Conservation (phyloP, 2,113 vertebrate species). For the Chlamydotis undulata region DNA sequence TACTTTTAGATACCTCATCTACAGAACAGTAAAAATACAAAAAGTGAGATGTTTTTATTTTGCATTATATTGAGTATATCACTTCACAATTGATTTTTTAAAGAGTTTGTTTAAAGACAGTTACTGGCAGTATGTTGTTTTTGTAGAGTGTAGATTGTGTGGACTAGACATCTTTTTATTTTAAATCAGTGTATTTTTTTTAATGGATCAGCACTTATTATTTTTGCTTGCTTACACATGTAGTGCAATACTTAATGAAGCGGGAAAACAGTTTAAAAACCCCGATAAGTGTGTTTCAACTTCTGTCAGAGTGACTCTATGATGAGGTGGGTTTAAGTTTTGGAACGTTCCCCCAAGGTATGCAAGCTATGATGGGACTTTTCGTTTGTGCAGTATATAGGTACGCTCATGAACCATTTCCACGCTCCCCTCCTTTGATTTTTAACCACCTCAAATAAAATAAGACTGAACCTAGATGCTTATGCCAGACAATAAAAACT, state of each 20-base stretch:
- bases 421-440: neutral
- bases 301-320: neutral
- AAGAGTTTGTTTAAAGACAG: neutral
- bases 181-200: neutral
- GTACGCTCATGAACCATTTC: neutral
- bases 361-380: neutral
- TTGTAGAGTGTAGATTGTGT: neutral
- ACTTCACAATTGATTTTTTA: neutral
- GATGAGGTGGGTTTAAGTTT: neutral
- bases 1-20: neutral
- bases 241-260: neutral
- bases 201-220: neutral
- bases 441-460: neutral
- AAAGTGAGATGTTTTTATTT: neutral
- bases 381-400: neutral
- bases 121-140: neutral
- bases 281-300: neutral
- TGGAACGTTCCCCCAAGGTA: neutral
- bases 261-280: neutral
- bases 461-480: neutral
- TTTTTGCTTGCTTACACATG: neutral
- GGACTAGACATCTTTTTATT: neutral
- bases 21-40: neutral
- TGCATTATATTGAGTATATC: neutral
- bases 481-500: neutral